Evolutionary conservation across 1,140 invertebrate genomes (phyloP).

Genomic region (Rhagoletis zephyria): DNA sequence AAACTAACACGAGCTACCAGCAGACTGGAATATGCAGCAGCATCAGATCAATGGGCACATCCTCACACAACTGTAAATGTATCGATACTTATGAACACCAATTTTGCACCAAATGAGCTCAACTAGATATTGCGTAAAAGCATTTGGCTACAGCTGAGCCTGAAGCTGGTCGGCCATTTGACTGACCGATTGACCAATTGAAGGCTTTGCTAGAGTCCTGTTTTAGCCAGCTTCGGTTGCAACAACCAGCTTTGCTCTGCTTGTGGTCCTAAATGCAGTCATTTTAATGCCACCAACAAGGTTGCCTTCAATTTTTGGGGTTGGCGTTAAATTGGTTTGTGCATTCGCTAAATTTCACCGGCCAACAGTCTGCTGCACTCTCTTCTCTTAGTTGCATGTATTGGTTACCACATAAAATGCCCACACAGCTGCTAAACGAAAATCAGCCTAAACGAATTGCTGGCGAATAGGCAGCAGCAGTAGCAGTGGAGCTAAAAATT

Average conservation of each 20-base stretch:
- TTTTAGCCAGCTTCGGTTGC: not conserved
- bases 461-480: not conserved
- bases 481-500: slow-evolving; percentile 9
- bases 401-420: slow-evolving; percentile 21
- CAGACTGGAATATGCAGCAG: not conserved
- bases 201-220: not conserved
- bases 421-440: slow-evolving; percentile 4
- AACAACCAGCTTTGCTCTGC: not conserved
- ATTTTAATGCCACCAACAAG: not conserved
- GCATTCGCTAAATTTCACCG: slow-evolving; percentile 48
- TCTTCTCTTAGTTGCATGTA: not conserved
- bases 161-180: not conserved
- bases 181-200: slow-evolving; percentile 1
- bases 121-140: not conserved
- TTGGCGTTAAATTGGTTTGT: slow-evolving; percentile 41
- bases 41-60: not conserved
- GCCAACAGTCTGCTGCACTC: not conserved
- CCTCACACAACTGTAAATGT: not conserved
- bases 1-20: slow-evolving; percentile 55
- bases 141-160: slow-evolving; percentile 19
- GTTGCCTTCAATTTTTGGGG: not conserved
- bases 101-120: not conserved
- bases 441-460: slow-evolving; percentile 4
- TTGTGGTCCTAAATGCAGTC: not conserved
- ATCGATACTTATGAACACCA: not conserved